Percentiles rank a stretch among this genome's conserved stretches.
Evolutionary conservation across 2,888 invertebrate genomes (phyloP).

Genomic region (Tetragonisca angustula): DNA sequence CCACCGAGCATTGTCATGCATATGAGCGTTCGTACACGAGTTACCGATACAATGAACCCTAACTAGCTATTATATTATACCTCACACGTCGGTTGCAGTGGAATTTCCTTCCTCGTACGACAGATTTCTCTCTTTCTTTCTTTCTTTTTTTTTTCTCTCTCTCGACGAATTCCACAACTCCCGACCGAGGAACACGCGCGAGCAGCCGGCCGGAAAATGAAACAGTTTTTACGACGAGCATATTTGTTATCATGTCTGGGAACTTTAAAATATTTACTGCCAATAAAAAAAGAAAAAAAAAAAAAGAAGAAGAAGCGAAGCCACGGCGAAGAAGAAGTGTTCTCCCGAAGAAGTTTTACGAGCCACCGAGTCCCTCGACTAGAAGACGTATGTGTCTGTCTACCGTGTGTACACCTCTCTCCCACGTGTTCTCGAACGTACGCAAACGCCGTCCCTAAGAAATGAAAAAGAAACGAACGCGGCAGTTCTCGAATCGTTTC

Average conservation of each 20-base stretch:
- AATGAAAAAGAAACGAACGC: neutral
- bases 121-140: constrained; percentile 52
- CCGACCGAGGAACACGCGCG: neutral
- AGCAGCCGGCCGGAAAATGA: constrained; percentile 9
- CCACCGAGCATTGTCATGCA: constrained; percentile 77
- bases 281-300: constrained; percentile 28
- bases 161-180: neutral
- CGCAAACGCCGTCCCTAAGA: neutral
- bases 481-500: neutral
- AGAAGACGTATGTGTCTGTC: neutral
- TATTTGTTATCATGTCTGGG: constrained; percentile 49
- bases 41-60: constrained; percentile 80
- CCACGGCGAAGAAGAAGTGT: constrained; percentile 4
- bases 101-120: constrained; percentile 60
- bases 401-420: neutral
- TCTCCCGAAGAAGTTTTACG: constrained; percentile 28
- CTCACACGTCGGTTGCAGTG: constrained; percentile 57
- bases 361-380: constrained; percentile 15
- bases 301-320: neutral
- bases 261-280: constrained; percentile 52
- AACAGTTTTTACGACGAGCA: constrained; percentile 52
- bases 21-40: constrained; percentile 72
- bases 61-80: constrained; percentile 82
- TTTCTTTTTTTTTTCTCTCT: no score
- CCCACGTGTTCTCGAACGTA: neutral